A percentile compares a stretch with the other conserved stretches of the same genome.
These are phyloP conservation scores for Minunthozetes semirufus DNA, from an alignment of 2,888 invertebrate genomes.

Conservation along the genomic window DNA sequence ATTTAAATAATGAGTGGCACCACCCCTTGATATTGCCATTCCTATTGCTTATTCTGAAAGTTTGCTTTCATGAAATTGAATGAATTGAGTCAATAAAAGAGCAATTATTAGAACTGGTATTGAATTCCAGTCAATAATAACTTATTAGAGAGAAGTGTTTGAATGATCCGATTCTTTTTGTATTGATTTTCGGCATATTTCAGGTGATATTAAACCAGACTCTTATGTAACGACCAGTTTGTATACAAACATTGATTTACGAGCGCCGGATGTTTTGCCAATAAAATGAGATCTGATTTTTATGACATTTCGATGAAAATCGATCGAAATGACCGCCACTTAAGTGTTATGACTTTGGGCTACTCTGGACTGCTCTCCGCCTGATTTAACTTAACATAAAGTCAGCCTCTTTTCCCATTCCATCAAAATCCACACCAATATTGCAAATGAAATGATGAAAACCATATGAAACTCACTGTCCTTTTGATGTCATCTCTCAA, in stretches of 20 bases:
- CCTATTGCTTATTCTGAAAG: no score
- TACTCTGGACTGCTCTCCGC: neutral
- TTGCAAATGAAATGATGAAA: no score
- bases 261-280: neutral
- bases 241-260: neutral
- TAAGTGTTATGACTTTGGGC: neutral
- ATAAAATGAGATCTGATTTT: conserved; percentile 4
- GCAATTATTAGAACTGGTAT: no score
- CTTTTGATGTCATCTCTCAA: no score
- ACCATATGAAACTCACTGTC: no score
- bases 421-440: no score
- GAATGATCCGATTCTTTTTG: neutral
- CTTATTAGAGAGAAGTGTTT: neutral
- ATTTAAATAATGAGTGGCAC: no score
- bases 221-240: neutral
- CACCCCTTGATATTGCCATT: no score
- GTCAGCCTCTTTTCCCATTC: neutral
- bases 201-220: neutral
- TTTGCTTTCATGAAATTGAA: no score
- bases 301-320: conserved; percentile 4
- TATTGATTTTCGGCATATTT: neutral
- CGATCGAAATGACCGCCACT: neutral
- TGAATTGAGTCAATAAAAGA: no score
- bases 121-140: no score
- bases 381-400: conserved; percentile 4